Evolutionary conservation across 92 coral and sea anemone species (phyloP).

Genomic region (Paramuricea clavata): DNA sequence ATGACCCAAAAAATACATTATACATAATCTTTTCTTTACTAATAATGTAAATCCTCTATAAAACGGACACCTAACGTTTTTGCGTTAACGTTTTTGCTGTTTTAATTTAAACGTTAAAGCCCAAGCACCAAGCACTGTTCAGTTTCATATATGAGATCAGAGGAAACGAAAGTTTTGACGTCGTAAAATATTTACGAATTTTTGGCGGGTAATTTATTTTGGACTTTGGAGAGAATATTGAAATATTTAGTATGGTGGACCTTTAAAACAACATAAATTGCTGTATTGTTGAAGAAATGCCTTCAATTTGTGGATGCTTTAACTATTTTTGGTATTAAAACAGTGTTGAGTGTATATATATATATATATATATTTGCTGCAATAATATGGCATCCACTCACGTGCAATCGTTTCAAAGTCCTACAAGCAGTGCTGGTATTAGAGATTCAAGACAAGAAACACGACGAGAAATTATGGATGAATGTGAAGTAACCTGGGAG

Average conservation of each 20-base stretch:
- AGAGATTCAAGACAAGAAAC: neutral
- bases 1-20: too few species aligned
- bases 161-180: neutral
- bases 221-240: neutral
- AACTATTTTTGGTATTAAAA: neutral
- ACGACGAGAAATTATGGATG: conserved; percentile 14
- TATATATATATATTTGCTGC: too few species aligned
- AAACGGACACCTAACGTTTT: too few species aligned
- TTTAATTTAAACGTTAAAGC: too few species aligned
- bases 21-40: too few species aligned
- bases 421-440: neutral
- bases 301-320: neutral
- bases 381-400: neutral
- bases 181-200: neutral
- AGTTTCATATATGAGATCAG: neutral
- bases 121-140: neutral
- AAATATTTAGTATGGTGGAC: neutral
- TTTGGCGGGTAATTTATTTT: conserved; percentile 16
- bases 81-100: too few species aligned
- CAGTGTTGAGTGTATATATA: neutral
- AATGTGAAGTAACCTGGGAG: conserved; percentile 37
- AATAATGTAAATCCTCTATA: too few species aligned
- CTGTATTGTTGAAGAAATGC: neutral
- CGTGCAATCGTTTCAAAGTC: neutral
- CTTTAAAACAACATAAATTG: neutral